phyloP scores from a whole-genome alignment of 2,888 invertebrate species.

The Falcaria lacertinaria region DNA sequence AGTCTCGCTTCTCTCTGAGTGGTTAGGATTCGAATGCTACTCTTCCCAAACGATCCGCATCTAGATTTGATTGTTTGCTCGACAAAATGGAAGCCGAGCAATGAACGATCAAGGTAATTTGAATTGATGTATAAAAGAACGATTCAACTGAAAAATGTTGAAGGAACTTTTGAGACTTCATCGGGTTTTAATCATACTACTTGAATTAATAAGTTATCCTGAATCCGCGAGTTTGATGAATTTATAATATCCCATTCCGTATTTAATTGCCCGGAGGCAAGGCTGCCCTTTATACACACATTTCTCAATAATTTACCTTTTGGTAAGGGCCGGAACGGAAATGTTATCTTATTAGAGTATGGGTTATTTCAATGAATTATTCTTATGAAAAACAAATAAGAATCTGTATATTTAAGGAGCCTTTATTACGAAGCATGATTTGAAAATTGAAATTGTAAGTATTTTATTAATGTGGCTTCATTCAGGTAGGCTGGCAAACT shows the following conservation, averaged over 20 bases:
- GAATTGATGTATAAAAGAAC: conserved; percentile 27
- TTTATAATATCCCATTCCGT: not conserved
- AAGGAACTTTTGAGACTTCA: conserved; percentile 16
- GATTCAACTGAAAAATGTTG: conserved; percentile 18
- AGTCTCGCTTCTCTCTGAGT: conserved; percentile 19
- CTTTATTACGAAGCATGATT: too few species aligned
- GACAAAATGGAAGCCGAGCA: conserved; percentile 23
- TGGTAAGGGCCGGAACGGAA: too few species aligned
- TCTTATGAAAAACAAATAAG: too few species aligned
- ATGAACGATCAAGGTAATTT: conserved; percentile 32
- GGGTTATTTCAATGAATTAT: too few species aligned
- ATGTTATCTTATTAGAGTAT: too few species aligned
- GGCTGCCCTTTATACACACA: too few species aligned
- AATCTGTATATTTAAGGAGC: too few species aligned
- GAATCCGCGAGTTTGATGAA: not conserved
- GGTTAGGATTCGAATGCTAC: conserved; percentile 12
- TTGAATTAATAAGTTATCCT: conserved; percentile 11
- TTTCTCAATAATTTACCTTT: too few species aligned
- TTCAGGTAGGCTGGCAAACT: too few species aligned
- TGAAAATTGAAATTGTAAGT: too few species aligned
- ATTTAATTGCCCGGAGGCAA: too few species aligned
- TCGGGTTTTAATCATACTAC: conserved; percentile 16
- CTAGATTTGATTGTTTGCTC: conserved; percentile 34
- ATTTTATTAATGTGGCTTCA: too few species aligned
- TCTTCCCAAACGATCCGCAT: conserved; percentile 14